Evolutionary conservation across 2,113 vertebrate species (phyloP).

Genomic region (human): GRCh38 chr1:82926001-82926500

Average conservation of each 20-base stretch:
- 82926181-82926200: background rate
- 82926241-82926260: background rate
- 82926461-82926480: background rate
- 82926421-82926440: background rate
- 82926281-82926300: background rate
- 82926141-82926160: background rate
- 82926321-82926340: background rate
- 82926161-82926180: constrained; percentile 3
- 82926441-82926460: background rate
- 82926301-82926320: background rate
- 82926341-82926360: background rate
- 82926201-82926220: background rate
- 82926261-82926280: background rate
- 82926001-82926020: too few relatives aligned
- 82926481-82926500: background rate
- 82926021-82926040: too few relatives aligned
- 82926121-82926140: too few relatives aligned
- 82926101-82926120: too few relatives aligned
- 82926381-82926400: background rate
- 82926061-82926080: too few relatives aligned
- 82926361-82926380: background rate
- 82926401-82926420: background rate
- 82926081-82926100: too few relatives aligned
- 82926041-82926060: too few relatives aligned
- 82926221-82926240: background rate